A percentile compares a stretch with the other conserved stretches of the same genome.
Evolutionary conservation across 2,888 invertebrate species (phyloP).

Genomic region (Mimachlamys varia): DNA sequence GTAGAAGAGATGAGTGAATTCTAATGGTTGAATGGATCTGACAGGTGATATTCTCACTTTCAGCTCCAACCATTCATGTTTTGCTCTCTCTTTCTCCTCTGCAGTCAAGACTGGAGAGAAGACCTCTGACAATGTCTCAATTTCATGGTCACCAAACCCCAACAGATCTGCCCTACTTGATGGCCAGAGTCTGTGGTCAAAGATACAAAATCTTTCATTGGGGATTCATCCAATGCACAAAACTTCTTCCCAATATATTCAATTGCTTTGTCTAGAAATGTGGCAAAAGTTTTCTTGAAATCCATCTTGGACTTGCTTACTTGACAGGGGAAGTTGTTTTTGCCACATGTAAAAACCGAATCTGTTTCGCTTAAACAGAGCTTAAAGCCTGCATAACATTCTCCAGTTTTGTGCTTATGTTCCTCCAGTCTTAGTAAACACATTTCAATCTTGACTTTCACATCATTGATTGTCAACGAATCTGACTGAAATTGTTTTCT

Average conservation of each 20-base stretch:
- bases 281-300: not conserved
- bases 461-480: not conserved
- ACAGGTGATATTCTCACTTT: not conserved
- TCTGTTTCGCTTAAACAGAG: too few species aligned
- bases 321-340: not conserved
- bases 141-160: too few species aligned
- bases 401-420: too few species aligned
- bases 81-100: not conserved
- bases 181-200: constrained; percentile 39
- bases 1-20: not conserved
- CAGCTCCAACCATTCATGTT: constrained; percentile 35
- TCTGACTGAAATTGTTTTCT: not conserved
- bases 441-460: not conserved
- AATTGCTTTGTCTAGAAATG: not conserved
- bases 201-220: constrained; percentile 3
- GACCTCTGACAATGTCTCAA: too few species aligned
- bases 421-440: too few species aligned
- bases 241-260: not conserved
- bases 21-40: constrained; percentile 1
- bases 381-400: too few species aligned
- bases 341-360: too few species aligned
- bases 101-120: not conserved
- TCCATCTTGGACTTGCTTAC: not conserved
- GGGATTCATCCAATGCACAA: not conserved
- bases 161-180: too few species aligned